Conservation (phyloP, 2,797 vertebrate genomes). For the Pipistrellus pipistrellus region DNA sequence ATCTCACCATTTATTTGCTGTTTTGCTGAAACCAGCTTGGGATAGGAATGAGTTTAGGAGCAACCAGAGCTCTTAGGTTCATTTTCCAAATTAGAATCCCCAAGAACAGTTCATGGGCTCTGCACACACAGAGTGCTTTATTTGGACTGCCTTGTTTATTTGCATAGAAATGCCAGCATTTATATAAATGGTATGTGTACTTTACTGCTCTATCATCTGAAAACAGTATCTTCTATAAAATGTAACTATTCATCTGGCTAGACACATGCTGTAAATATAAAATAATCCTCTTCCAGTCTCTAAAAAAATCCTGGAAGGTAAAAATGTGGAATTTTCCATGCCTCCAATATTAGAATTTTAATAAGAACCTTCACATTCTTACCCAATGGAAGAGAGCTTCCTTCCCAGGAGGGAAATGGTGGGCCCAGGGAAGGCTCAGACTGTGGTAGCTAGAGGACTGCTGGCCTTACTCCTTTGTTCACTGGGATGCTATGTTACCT, state of each 20-base stretch:
- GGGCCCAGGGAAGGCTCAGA: fast-evolving
- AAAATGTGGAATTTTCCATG: slow-evolving; percentile 83
- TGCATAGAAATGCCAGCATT: slow-evolving; percentile 59
- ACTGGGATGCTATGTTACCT: background rate
- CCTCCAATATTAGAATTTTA: slow-evolving; percentile 77
- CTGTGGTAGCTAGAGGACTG: fast-evolving
- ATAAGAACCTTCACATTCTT: slow-evolving; percentile 75
- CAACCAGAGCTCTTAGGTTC: slow-evolving; percentile 44
- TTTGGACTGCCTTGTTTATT: slow-evolving; percentile 54
- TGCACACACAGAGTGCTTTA: slow-evolving; percentile 36
- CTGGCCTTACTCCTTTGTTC: background rate
- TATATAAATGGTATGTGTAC: slow-evolving; percentile 33
- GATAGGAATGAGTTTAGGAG: slow-evolving; percentile 23
- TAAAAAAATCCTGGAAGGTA: slow-evolving; percentile 79
- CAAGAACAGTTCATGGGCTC: slow-evolving; percentile 63
- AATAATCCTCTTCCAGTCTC: slow-evolving; percentile 52
- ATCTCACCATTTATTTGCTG: background rate
- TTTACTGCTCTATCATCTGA: slow-evolving; percentile 44
- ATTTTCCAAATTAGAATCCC: slow-evolving; percentile 48
- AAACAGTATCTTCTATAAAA: slow-evolving; percentile 74
- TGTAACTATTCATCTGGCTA: slow-evolving; percentile 72
- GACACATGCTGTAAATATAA: slow-evolving; percentile 41
- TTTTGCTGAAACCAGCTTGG: background rate
- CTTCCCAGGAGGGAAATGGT: background rate
- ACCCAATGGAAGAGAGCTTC: background rate